Conservation (phyloP, 2,797 vertebrate genomes). For the Epinephelus coioides region DNA sequence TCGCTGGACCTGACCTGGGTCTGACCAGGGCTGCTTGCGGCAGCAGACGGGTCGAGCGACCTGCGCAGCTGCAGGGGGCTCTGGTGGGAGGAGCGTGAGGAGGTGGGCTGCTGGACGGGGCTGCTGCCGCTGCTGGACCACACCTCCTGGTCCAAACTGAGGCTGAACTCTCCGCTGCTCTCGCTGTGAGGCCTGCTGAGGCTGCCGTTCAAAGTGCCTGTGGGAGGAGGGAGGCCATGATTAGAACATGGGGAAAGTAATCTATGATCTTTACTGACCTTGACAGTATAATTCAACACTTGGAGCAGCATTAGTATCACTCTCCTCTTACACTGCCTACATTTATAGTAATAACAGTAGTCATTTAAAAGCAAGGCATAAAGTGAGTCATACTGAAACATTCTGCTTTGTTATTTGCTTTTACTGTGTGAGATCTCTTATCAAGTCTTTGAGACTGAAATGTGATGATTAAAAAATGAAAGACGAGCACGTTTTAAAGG, state of each 20-base stretch:
- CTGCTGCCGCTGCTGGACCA: conserved; percentile 97
- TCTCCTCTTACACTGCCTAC: background rate
- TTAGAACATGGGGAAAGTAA: background rate
- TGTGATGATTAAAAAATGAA: background rate
- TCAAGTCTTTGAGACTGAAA: background rate
- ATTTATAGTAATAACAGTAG: background rate
- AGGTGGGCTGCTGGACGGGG: conserved; percentile 86
- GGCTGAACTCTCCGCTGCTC: conserved; percentile 97
- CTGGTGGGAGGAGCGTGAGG: conserved; percentile 89
- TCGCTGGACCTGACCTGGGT: conserved; percentile 84
- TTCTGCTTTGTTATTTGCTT: background rate
- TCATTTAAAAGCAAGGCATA: background rate
- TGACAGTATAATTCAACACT: background rate
- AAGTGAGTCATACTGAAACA: background rate
- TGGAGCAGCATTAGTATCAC: background rate
- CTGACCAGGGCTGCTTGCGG: conserved; percentile 63
- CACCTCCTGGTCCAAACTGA: conserved; percentile 92
- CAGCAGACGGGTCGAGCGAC: conserved; percentile 76
- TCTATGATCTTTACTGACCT: background rate
- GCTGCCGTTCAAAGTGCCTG: conserved; percentile 89
- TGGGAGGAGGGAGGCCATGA: background rate
- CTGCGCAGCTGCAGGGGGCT: conserved; percentile 90
- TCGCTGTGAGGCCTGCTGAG: conserved; percentile 95
- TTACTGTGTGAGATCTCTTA: background rate
- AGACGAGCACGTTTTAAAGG: background rate